Evolutionary conservation across 2,797 vertebrate species (phyloP), one percentile per base, ranked within the genome.

Genomic region (Parambassis ranga): DNA sequence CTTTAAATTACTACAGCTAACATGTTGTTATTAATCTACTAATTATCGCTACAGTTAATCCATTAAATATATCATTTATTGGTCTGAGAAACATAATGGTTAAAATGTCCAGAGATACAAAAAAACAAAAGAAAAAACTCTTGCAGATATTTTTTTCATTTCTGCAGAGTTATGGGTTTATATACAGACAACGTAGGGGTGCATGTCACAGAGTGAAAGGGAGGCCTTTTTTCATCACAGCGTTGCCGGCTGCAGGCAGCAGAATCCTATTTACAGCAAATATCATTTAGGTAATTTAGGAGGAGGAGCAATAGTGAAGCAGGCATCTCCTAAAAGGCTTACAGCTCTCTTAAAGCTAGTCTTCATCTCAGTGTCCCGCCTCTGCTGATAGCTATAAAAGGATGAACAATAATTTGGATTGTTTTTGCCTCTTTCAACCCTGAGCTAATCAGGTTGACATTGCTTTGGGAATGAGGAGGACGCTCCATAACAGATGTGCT

Each of bases 241-340:
- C 65, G 71, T 69, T 59, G 74, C 55, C 48, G 68, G 73, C 71
- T 80, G 69, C 77, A 73, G 73, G 80, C 75, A 48, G 64, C 69
- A 77, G 84, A 92, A 94, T 93, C 92, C 91, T 86, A 91, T 93
- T 93, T 92, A 88, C 85, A 77, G 74, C 87, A 91, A 93, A 93
- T 91, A 90, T 82, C 79, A 87, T 93, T 92, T 90, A 90, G 85
- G 90, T 91, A 89, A 91, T 93, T 91, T 86, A 74, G 71, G 77
- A 83, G 85, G 72, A 83, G 80, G 86, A 77, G 83, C 75, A 73
- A 71, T 70, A 59, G 84, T 60, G 87, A 65, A 62, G 71, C 75
- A 60, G 76, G 73, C 79, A 41, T 78, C 86, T 88, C 85, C 84
- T 94, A 93, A 94, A 91, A 92, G 92, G 92, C 89, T 93, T 93